Base-by-base conservation (phyloP, 1,140 invertebrate species). In the Heliconius nattereri region DNA sequence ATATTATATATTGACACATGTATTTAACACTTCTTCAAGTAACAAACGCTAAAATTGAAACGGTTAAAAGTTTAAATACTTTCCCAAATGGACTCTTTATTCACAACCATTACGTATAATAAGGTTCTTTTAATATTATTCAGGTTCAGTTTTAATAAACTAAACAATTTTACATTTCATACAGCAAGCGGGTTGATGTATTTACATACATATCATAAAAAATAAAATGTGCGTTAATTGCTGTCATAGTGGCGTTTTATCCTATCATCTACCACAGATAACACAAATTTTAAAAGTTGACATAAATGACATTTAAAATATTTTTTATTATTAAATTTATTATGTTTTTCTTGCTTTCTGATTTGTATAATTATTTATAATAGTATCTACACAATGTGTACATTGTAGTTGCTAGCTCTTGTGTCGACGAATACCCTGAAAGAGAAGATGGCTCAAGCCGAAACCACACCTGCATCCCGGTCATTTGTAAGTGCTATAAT, bases 351-450 rank as follows among this genome's bases (percentile, higher is more conserved):
- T 72, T n/a, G 8, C 71, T 37, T 72, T 72, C 6, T 2, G 16
- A 37, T 72, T 9, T 37, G 7, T 35, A 71, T 72, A 40, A 20
- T 72, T 7, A 35, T 26, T 26, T 66, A 7, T 66, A 26, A 66
- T 66, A 70, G 35, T 76, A 76, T 76, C 13, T 11, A 35, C 40
- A 11, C 23, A 70, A 23, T 73, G 73, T 66, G 23, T 72, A 19
- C 73, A 74, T 80, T 81, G 78, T 90, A 94, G 92, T 90, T 94
- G 89, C 90, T 90, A 87, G 85, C 91, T 37, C 87, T 93, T 90
- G 91, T 91, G 16, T 86, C 89, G 19, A 79, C 91, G 82, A 91
- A 86, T 78, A 84, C 85, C 3, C 78, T 85, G 81, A 87, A 81
- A 83, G 88, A 78, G 81, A 84, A 81, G 79, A 75, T 86, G 76